These are phyloP conservation scores for Montipora foliosa DNA, from an alignment of 64 coral and sea anemone genomes.

Conservation along the genomic window DNA sequence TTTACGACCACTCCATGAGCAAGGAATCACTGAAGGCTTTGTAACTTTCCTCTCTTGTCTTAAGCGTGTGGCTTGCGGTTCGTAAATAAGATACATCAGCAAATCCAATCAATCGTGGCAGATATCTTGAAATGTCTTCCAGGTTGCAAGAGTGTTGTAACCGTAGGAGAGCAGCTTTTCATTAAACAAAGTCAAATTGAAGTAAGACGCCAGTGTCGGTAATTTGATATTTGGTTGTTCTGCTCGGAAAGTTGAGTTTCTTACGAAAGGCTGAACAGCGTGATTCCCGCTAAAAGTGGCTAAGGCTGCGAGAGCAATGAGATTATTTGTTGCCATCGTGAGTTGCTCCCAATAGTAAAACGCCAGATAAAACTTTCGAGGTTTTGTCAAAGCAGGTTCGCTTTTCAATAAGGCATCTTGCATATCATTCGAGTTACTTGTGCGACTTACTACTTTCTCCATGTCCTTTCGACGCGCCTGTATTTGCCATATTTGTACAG, in stretches of 20 bases:
- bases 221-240: background rate
- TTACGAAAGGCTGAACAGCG: constrained; percentile 90
- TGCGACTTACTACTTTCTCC: too few relatives aligned
- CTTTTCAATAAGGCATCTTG: too few relatives aligned
- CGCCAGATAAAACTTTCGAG: background rate
- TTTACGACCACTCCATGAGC: background rate
- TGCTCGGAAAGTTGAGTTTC: constrained; percentile 78
- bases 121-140: constrained; percentile 69
- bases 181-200: background rate
- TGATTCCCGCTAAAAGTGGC: constrained; percentile 69
- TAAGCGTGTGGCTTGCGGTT: too few relatives aligned
- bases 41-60: constrained; percentile 47
- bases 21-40: background rate
- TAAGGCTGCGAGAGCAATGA: constrained; percentile 74
- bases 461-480: too few relatives aligned
- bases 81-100: constrained; percentile 73
- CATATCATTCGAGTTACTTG: too few relatives aligned
- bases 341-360: constrained; percentile 16
- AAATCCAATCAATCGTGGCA: constrained; percentile 79
- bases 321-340: constrained; percentile 40
- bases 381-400: background rate
- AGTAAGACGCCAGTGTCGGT: constrained; percentile 77
- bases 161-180: constrained; percentile 68
- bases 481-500: too few relatives aligned
- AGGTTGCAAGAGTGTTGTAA: constrained; percentile 72